Conservation (phyloP, 1,140 invertebrate genomes). For the Megalonaias nervosa region DNA sequence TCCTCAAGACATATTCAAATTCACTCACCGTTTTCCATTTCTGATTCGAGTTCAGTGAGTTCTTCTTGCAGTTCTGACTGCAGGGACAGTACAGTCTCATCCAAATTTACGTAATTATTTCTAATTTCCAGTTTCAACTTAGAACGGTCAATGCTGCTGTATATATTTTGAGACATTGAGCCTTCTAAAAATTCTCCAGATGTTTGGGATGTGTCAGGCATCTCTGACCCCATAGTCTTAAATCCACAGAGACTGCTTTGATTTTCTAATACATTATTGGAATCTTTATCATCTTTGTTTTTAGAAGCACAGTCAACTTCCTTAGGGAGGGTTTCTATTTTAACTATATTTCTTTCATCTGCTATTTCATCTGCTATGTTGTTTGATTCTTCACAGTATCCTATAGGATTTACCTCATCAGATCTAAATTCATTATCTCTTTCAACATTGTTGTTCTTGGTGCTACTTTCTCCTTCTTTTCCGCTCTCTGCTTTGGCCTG, state of each 20-base stretch:
- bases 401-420: too few species aligned
- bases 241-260: too few species aligned
- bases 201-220: background rate
- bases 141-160: slow-evolving; percentile 32
- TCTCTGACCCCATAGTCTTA: background rate
- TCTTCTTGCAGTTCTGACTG: slow-evolving; percentile 48
- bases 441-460: too few species aligned
- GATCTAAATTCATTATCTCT: too few species aligned
- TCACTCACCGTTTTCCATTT: slow-evolving; percentile 50
- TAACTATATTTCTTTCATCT: background rate
- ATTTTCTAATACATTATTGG: too few species aligned
- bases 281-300: too few species aligned
- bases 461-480: too few species aligned
- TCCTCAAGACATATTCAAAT: background rate
- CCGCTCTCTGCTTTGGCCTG: too few species aligned
- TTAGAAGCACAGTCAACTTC: too few species aligned
- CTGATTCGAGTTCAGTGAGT: slow-evolving; percentile 49
- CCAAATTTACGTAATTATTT: slow-evolving; percentile 14
- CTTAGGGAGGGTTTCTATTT: background rate
- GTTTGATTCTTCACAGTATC: background rate
- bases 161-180: too few species aligned
- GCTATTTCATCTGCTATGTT: background rate
- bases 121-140: slow-evolving; percentile 38
- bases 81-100: slow-evolving; percentile 32
- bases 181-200: background rate